Evolutionary conservation across 2,797 vertebrate species (phyloP), one percentile per base, ranked within the genome.

Genomic region (Aplochiton taeniatus): DNA sequence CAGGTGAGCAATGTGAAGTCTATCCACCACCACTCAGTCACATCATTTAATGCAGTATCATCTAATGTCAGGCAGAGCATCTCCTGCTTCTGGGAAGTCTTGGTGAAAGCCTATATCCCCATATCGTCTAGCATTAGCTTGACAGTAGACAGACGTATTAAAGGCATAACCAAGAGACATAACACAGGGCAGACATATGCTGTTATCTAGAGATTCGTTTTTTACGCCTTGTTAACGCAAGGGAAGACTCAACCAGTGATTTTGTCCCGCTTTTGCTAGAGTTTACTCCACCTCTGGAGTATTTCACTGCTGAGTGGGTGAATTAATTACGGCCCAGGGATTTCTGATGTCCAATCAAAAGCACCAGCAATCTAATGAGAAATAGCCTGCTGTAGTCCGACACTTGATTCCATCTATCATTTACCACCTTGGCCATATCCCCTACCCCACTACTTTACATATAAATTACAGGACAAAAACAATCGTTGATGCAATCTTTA

Each of bases 321-420:
- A 84, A 87, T 86, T 78, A 80, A 87, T 85, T 81, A 80, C 69
- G 76, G 67, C 69, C 64, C 69, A 63, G 31, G 67, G 42, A 50
- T 78, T 81, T 58, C 60, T 60, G 64, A 65, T 69, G 66, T 80
- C 72, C 76, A 79, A 73, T 83, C 68, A 58, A 87, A 75, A 55
- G 79, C 62, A 61, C 74, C 61, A 74, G 76, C 74, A 84, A 79
- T 70, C 80, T 83, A 85, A 87, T 86, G 71, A 86, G 79, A 53
- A 65, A 49, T 66, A 1, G 59, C 53, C 65, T 80, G 61, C 72
- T 81, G 77, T 73, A 70, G 73, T 72, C 74, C 66, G 75, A 81
- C 52, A 53, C 73, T 76, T 58, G n/a, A 73, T 73, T 69, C 66
- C 73, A 82, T 89, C 75, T 69, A 83, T 86, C 81, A 84, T 76